Base-by-base conservation (phyloP, 2,797 vertebrate genomes). In the Phataginus tetradactyla region DNA sequence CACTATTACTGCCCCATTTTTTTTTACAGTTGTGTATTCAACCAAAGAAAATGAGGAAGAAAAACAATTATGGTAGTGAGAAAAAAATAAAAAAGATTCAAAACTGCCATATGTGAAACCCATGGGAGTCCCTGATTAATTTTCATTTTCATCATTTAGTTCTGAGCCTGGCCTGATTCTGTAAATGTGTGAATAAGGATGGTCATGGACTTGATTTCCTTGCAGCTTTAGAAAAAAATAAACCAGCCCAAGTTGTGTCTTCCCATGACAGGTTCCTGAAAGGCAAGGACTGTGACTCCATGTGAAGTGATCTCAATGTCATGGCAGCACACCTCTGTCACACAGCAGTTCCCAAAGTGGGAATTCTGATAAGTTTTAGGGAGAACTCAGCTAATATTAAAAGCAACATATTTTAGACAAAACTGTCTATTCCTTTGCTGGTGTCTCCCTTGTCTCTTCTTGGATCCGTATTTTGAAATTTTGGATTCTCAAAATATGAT, bases 1-100 rank as follows among this genome's bases (percentile, higher is more conserved):
- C 72, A 23, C 89, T 34, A 23, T 86, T 34, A 55, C 45, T 39
- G 55, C 39, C 88, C 45, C 55, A 1, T 63, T 74, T 93, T 88
- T 77, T 93, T 93, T 92, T 69, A 84, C 18, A 45, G 27, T 72
- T 90, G 13, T 95, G 80, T 96, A 95, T 95, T 96, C 95, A 95
- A 96, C 81, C 92, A 95, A 94, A 96, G 96, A 96, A 97, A 97
- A 97, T 80, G 79, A 97, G 90, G 93, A 96, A 95, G 79, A 97
- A 95, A 97, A 97, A 97, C 91, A 96, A 94, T 94, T 95, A 91
- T 77, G 90, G 63, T 86, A 77, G 53, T 66, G 10, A 37, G n/a
- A 61, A 29, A 29, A 64, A 80, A 59, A n/a, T n/a, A 75, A 89
- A 86, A 69, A 45, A 95, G 45, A 89, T 78, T 93, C 81, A 81